Evolutionary conservation across 2,888 invertebrate genomes (phyloP).

Genomic region (Pseudococcus viburni): DNA sequence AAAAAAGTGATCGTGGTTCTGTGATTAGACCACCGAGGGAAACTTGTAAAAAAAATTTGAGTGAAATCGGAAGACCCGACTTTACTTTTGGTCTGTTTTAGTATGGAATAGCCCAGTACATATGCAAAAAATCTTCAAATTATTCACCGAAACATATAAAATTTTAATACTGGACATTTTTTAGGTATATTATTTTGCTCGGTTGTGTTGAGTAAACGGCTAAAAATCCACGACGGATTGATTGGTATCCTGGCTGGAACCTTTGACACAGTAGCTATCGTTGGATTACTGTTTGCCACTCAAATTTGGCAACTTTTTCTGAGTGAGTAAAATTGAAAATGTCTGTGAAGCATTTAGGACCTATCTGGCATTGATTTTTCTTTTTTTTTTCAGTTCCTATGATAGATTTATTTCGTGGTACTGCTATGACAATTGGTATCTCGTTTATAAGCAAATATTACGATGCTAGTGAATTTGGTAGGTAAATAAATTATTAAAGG

Average conservation of each 20-base stretch:
- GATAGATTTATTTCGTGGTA: conserved; percentile 66
- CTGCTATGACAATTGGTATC: conserved; percentile 60
- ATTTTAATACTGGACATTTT: not conserved
- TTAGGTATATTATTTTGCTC: conserved; percentile 43
- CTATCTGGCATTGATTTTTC: not conserved
- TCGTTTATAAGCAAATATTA: conserved; percentile 66
- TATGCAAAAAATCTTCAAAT: too few species aligned
- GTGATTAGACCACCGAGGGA: too few species aligned
- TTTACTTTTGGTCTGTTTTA: too few species aligned
- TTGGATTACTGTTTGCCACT: not conserved
- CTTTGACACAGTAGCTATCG: not conserved
- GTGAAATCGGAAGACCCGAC: too few species aligned
- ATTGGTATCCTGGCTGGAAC: not conserved
- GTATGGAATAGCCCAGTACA: too few species aligned
- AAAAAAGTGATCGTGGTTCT: too few species aligned
- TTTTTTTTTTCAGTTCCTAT: conserved; percentile 62
- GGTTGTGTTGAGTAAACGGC: not conserved
- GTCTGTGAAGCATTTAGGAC: not conserved
- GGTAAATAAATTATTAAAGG: not conserved
- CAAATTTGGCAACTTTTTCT: conserved; percentile 1
- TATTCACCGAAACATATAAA: too few species aligned
- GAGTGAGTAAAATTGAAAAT: not conserved
- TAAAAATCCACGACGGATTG: not conserved
- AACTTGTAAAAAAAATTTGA: too few species aligned
- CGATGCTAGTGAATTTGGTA: conserved; percentile 61